phyloP scores from a whole-genome alignment of 2,113 vertebrate genomes.

The Carassius carassius region DNA sequence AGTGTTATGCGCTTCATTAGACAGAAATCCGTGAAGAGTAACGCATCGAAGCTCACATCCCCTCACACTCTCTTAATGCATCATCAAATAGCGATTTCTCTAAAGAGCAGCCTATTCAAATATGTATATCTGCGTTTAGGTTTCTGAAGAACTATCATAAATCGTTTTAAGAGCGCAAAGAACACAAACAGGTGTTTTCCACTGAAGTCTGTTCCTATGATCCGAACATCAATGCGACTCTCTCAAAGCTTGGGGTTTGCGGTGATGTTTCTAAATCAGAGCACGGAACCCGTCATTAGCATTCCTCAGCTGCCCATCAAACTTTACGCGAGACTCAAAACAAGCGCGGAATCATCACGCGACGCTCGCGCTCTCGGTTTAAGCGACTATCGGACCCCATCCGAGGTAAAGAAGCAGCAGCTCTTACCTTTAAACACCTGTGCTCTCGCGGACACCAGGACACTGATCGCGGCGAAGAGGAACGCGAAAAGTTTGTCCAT shows the following conservation, averaged over 20 bases:
- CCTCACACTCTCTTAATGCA: background rate
- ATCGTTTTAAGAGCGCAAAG: no score
- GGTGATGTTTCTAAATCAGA: constrained; percentile 47
- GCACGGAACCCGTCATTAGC: no score
- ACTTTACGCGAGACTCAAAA: background rate
- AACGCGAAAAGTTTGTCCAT: constrained; percentile 81
- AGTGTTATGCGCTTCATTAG: constrained; percentile 28
- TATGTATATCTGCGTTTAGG: no score
- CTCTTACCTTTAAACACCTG: constrained; percentile 80
- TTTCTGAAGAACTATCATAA: background rate
- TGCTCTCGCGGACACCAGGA: constrained; percentile 72
- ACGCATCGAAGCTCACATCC: background rate
- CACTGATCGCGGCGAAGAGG: constrained; percentile 70
- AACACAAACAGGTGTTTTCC: constrained; percentile 21
- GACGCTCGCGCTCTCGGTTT: background rate
- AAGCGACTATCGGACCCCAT: background rate
- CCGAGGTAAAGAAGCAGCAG: background rate
- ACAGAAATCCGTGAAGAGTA: background rate
- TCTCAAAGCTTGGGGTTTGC: background rate
- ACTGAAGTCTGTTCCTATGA: background rate
- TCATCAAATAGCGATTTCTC: no score
- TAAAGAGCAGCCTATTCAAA: no score
- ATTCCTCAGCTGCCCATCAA: no score
- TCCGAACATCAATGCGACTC: background rate
- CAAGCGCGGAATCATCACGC: background rate